These are phyloP conservation scores for Mactra quadrangularis DNA, from an alignment of 1,140 invertebrate genomes.

Conservation along the genomic window DNA sequence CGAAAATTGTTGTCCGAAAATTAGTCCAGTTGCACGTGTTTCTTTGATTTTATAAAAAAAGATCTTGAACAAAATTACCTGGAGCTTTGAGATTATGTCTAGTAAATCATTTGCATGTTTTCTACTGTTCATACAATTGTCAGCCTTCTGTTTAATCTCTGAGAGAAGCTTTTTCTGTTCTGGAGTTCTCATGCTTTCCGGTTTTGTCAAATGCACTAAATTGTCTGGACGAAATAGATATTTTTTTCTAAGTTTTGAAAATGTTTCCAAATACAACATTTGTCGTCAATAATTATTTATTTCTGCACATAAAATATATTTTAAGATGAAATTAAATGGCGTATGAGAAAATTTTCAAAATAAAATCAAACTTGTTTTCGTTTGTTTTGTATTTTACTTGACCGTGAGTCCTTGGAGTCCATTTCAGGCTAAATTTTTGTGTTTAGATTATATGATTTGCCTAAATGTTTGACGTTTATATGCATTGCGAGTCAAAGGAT, in stretches of 20 bases:
- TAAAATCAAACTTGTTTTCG: slow-evolving; percentile 13
- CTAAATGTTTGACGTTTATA: background rate
- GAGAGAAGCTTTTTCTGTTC: slow-evolving; percentile 40
- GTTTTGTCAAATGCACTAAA: background rate
- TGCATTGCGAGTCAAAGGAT: background rate
- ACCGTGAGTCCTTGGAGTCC: slow-evolving; percentile 45
- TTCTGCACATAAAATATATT: too few relatives aligned
- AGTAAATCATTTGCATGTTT: slow-evolving; percentile 75
- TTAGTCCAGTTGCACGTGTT: background rate
- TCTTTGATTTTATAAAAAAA: background rate
- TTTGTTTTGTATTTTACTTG: background rate
- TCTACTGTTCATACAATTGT: slow-evolving; percentile 65
- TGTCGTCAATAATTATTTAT: too few relatives aligned
- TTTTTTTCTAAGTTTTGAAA: too few relatives aligned
- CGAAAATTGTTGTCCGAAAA: background rate
- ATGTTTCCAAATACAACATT: too few relatives aligned
- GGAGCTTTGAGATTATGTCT: slow-evolving; percentile 70
- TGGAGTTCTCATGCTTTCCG: slow-evolving; percentile 18
- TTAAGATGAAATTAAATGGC: too few relatives aligned
- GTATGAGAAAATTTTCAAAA: too few relatives aligned
- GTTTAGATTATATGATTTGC: too few relatives aligned
- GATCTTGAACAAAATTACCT: slow-evolving; percentile 62
- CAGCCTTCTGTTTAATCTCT: slow-evolving; percentile 66
- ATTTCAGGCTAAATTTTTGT: too few relatives aligned
- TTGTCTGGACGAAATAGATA: background rate